phyloP scores from a whole-genome alignment of 2,113 vertebrate genomes.

The Xiphophorus hellerii region DNA sequence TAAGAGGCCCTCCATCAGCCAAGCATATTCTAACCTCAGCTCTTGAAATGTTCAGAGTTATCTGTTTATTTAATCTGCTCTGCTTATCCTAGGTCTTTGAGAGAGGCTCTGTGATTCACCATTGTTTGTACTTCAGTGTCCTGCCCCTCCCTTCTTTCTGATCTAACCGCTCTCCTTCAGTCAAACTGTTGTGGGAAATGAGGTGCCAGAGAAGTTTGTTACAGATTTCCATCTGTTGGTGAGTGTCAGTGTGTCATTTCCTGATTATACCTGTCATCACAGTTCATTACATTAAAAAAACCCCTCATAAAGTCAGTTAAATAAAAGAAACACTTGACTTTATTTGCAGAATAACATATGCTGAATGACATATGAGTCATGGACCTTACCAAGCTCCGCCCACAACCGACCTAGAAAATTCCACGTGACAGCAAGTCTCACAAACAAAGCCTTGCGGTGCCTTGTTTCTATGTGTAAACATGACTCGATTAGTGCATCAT shows the following conservation, averaged over 20 bases:
- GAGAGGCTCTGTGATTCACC: constrained; percentile 67
- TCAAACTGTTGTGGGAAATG: constrained; percentile 51
- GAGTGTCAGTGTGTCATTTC: constrained; percentile 35
- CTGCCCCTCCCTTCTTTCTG: constrained; percentile 58
- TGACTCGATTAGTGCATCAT: too few species aligned
- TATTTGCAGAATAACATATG: not conserved
- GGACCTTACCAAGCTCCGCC: too few species aligned
- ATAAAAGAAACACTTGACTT: not conserved
- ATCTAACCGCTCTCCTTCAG: constrained; percentile 58
- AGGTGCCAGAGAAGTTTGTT: constrained; percentile 34
- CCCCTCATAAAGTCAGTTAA: not conserved
- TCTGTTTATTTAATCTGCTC: constrained; percentile 69
- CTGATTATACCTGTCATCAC: constrained; percentile 26
- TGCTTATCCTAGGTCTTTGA: constrained; percentile 66
- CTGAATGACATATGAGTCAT: not conserved
- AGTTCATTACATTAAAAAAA: constrained; percentile 18
- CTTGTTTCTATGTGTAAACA: too few species aligned
- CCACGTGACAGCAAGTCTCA: too few species aligned
- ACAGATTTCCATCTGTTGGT: constrained; percentile 50
- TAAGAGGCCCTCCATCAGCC: constrained; percentile 50
- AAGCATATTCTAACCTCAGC: constrained; percentile 49
- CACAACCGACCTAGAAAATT: too few species aligned
- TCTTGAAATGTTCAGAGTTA: constrained; percentile 58
- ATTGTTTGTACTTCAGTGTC: constrained; percentile 69
- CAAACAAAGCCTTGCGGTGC: too few species aligned